These are phyloP conservation scores for Etheostoma spectabile DNA, from an alignment of 2,113 vertebrate species.

Conservation along the genomic window DNA sequence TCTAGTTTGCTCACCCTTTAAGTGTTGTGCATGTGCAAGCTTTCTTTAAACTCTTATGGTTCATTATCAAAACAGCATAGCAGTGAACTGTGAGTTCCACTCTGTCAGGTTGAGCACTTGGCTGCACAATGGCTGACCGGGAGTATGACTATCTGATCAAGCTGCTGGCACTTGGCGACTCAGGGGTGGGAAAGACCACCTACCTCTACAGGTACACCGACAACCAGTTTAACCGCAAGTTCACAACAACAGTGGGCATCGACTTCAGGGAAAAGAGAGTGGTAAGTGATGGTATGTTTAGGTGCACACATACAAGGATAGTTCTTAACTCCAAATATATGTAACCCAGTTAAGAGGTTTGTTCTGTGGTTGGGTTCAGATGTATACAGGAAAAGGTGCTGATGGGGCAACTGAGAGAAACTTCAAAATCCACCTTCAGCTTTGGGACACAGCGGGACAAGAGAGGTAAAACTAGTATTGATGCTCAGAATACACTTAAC, in stretches of 20 bases:
- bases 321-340: neutral
- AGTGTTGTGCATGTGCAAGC: neutral
- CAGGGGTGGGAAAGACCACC: slow-evolving; percentile 95
- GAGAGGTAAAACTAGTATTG: slow-evolving; percentile 85
- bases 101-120: slow-evolving; percentile 81
- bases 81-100: slow-evolving; percentile 19
- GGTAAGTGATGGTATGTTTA: slow-evolving; percentile 83
- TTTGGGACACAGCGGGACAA: slow-evolving; percentile 97
- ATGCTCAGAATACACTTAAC: neutral
- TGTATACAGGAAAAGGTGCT: slow-evolving; percentile 86
- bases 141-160: slow-evolving; percentile 98
- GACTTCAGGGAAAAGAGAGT: slow-evolving; percentile 98
- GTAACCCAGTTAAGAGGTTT: neutral
- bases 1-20: neutral
- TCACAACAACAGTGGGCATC: slow-evolving; percentile 96
- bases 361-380: slow-evolving; percentile 73
- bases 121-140: slow-evolving; percentile 92
- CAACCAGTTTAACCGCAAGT: slow-evolving; percentile 94
- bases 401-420: slow-evolving; percentile 88
- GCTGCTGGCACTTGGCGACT: slow-evolving; percentile 95
- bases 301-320: neutral
- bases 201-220: slow-evolving; percentile 96
- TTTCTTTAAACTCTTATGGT: neutral
- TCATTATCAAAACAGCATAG: slow-evolving; percentile 1
- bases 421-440: slow-evolving; percentile 93